Conservation (phyloP, 2,113 vertebrate species). For the Bufo bufo region DNA sequence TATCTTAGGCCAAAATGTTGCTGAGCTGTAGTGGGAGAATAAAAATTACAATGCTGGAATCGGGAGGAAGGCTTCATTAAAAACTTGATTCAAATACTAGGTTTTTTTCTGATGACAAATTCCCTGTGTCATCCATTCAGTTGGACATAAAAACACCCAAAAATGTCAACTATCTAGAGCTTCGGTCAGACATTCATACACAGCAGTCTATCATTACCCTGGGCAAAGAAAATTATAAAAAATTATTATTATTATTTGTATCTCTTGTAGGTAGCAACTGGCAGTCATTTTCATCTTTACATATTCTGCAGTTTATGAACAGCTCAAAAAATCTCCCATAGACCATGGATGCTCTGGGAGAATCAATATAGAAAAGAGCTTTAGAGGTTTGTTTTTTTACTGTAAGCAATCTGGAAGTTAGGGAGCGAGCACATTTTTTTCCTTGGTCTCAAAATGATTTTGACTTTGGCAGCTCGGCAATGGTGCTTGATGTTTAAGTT, state of each 20-base stretch:
- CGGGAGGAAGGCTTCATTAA: too few species aligned
- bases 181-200: too few species aligned
- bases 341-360: background rate
- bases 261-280: background rate
- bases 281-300: background rate
- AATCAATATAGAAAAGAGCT: background rate
- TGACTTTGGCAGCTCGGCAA: background rate
- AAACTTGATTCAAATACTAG: too few species aligned
- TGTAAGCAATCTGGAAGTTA: background rate
- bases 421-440: background rate
- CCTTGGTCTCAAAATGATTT: background rate
- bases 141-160: too few species aligned
- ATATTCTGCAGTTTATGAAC: background rate
- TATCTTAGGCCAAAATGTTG: too few species aligned
- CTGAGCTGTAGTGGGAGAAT: too few species aligned
- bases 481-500: slow-evolving; percentile 2
- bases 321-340: background rate
- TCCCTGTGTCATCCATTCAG: too few species aligned
- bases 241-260: background rate
- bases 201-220: too few species aligned
- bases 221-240: background rate
- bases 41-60: too few species aligned
- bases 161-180: too few species aligned
- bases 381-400: background rate
- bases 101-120: too few species aligned